phyloP scores from a whole-genome alignment of 2,888 invertebrate species.

The Caenorhabditis zanzibari region DNA sequence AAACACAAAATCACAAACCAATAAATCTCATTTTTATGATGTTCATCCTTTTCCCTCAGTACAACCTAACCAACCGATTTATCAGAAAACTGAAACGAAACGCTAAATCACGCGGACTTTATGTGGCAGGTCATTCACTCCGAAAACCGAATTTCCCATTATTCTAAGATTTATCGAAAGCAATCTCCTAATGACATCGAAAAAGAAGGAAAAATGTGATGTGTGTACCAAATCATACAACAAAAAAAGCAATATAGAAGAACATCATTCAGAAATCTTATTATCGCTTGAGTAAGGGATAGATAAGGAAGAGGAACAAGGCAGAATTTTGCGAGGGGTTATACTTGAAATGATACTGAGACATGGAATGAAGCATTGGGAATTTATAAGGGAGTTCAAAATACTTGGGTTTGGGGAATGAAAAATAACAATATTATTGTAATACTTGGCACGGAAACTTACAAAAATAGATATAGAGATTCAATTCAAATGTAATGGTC shows the following conservation, averaged over 20 bases:
- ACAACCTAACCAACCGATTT: background rate
- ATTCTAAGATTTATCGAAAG: constrained; percentile 47
- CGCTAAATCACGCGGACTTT: constrained; percentile 2
- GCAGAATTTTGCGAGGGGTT: constrained; percentile 3
- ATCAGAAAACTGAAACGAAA: constrained; percentile 7
- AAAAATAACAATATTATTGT: background rate
- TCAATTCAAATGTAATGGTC: constrained; percentile 1
- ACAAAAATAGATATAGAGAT: background rate
- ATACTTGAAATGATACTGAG: constrained; percentile 29
- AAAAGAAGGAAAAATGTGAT: constrained; percentile 16
- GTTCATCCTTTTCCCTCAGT: background rate
- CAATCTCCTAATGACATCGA: constrained; percentile 32
- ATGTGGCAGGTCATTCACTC: constrained; percentile 4
- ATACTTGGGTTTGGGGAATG: background rate
- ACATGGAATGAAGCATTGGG: constrained; percentile 34
- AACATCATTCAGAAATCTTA: constrained; percentile 26
- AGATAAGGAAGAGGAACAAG: background rate
- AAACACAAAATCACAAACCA: background rate
- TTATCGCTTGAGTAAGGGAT: background rate
- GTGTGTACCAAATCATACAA: constrained; percentile 31
- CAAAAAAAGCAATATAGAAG: constrained; percentile 17
- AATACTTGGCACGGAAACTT: constrained; percentile 6
- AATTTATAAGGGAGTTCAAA: background rate
- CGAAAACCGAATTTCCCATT: constrained; percentile 19
- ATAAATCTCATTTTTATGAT: constrained; percentile 12